Conservation (phyloP, 2,888 invertebrate genomes). For the Didymodactylos carnosus region DNA sequence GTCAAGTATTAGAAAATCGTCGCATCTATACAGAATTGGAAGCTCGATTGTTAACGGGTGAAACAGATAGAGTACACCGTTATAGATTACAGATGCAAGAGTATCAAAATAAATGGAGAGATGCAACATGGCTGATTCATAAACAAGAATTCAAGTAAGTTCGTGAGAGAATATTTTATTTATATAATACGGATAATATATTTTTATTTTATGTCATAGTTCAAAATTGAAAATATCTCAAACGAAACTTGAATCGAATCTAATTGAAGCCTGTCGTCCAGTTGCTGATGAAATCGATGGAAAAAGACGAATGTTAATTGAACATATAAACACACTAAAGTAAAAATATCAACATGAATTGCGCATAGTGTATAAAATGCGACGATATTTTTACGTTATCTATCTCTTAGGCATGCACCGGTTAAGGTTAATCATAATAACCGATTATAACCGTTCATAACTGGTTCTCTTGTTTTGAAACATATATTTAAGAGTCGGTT, state of each 20-base stretch:
- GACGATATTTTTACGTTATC: too few species aligned
- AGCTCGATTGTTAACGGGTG: constrained; percentile 26
- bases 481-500: too few species aligned
- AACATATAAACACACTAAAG: background rate
- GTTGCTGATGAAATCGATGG: background rate
- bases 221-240: background rate
- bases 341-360: too few species aligned
- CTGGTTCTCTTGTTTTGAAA: too few species aligned
- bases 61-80: constrained; percentile 29
- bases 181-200: background rate
- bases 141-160: background rate
- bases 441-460: too few species aligned
- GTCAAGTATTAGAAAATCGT: constrained; percentile 25
- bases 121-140: background rate
- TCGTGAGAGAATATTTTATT: background rate
- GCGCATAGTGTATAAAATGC: too few species aligned
- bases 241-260: background rate
- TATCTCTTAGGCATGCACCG: too few species aligned
- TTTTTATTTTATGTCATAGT: background rate
- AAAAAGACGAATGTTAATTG: background rate
- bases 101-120: constrained; percentile 1
- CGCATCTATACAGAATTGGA: constrained; percentile 28
- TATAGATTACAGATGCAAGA: constrained; percentile 24
- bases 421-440: too few species aligned
- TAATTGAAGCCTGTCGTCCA: background rate